Evolutionary conservation across 2,888 invertebrate species (phyloP).

Genomic region (Caenorhabditis sp.): DNA sequence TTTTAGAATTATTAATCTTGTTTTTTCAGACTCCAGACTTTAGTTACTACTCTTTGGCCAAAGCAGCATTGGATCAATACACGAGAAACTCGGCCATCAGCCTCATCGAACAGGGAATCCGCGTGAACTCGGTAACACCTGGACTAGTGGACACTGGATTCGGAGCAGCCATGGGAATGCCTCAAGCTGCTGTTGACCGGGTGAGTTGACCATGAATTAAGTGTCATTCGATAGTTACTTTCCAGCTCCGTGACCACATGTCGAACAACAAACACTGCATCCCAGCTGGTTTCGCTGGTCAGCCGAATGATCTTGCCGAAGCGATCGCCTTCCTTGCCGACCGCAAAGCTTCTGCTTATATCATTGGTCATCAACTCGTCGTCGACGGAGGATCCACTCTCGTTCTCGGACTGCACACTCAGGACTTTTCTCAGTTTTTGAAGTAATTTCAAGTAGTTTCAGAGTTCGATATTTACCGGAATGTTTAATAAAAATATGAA

Average conservation of each 20-base stretch:
- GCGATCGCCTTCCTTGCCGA: conserved; percentile 60
- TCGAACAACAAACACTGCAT: conserved; percentile 30
- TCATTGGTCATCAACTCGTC: conserved; percentile 59
- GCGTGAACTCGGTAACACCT: conserved; percentile 31
- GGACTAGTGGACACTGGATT: conserved; percentile 30
- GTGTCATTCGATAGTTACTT: not conserved
- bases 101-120: conserved; percentile 19
- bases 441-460: not conserved
- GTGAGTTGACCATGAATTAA: no score
- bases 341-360: conserved; percentile 48
- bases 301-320: conserved; percentile 53
- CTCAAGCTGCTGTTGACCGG: no score
- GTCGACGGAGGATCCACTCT: conserved; percentile 60
- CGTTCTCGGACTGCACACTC: conserved; percentile 21
- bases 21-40: conserved; percentile 14
- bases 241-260: conserved; percentile 24
- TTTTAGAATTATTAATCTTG: not conserved
- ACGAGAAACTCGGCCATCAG: conserved; percentile 24
- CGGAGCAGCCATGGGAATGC: no score
- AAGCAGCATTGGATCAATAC: conserved; percentile 31
- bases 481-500: not conserved
- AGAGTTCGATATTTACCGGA: no score
- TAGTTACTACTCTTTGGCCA: conserved; percentile 12
- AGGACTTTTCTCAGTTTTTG: conserved; percentile 10
- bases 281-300: conserved; percentile 35